phyloP scores from a whole-genome alignment of 2,888 invertebrate species.

The Bellardia bayeri region DNA sequence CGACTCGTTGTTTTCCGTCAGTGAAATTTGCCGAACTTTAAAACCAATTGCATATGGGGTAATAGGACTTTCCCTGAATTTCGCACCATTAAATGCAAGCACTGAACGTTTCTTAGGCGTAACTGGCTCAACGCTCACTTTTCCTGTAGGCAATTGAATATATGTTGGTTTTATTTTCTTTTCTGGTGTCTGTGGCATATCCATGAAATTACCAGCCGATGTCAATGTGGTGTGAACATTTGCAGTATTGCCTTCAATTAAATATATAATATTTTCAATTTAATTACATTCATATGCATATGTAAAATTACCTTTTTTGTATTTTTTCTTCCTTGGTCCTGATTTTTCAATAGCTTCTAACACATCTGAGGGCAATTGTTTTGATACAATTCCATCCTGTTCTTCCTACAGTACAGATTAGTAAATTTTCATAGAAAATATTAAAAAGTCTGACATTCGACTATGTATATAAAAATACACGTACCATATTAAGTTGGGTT shows the following conservation, averaged over 20 bases:
- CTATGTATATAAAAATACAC: not conserved
- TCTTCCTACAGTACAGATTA: slow-evolving; percentile 34
- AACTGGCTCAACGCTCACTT: slow-evolving; percentile 79
- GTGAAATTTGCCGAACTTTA: slow-evolving; percentile 74
- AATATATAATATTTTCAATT: no score
- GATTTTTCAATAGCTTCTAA: slow-evolving; percentile 65
- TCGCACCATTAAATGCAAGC: slow-evolving; percentile 54
- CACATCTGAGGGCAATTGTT: slow-evolving; percentile 68
- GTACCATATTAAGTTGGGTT: slow-evolving; percentile 23
- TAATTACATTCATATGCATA: not conserved
- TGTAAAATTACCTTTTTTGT: slow-evolving; percentile 57
- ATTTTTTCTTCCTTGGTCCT: slow-evolving; percentile 41
- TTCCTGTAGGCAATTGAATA: slow-evolving; percentile 78
- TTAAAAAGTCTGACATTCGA: not conserved
- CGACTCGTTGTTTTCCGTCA: slow-evolving; percentile 68
- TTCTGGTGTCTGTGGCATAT: slow-evolving; percentile 62
- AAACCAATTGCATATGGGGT: slow-evolving; percentile 77
- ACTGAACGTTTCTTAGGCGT: slow-evolving; percentile 77
- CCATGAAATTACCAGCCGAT: slow-evolving; percentile 76
- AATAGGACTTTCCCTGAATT: slow-evolving; percentile 79
- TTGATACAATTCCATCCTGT: slow-evolving; percentile 31
- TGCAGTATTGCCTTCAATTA: not conserved
- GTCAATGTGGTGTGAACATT: slow-evolving; percentile 71
- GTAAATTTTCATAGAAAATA: not conserved
- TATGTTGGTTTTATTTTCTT: slow-evolving; percentile 63